Base-by-base conservation (phyloP, 2,113 vertebrate species). In the Crotophaga sulcirostris region DNA sequence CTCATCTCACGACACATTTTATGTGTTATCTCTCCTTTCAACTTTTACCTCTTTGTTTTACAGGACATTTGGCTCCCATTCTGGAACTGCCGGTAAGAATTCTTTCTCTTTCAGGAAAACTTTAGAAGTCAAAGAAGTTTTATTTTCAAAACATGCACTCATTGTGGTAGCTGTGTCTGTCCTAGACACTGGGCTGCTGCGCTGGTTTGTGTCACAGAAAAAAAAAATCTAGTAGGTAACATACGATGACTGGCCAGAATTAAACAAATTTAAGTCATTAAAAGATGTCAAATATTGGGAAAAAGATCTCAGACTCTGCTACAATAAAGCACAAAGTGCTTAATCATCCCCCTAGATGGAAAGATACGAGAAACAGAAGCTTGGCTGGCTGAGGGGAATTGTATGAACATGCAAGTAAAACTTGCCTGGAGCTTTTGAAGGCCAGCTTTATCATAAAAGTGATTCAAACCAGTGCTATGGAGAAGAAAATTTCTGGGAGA, bases 81-180 rank as follows among this genome's bases (percentile, higher is more conserved):
- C 92, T 0, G 96, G 79, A 95, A 90, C n/a, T 60, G 21, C 44
- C 0, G 96, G 96, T 97, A 97, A 97, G 96, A 87, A 88, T 40
- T 4, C 16, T 9, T 81, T 47, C 38, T 83, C 33, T n/a, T 81
- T 75, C 38, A 44, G 44, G 34, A 79, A 84, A 25, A 24, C 25
- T 67, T 76, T 19, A 62, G 40, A n/a, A 85, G 42, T 38, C 33
- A 45, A 49, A 56, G 13, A 44, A 51, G 16, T 42, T 82, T 58
- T 60, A 4, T 79, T 76, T 92, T 63, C 56, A 29, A 54, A 68
- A 59, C 34, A 26, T 1, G 11, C 9, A 5, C 4, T 16, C 18
- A 24, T 31, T 13, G 7, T 20, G 59, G 59, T 26, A 13, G 63
- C 21, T 51, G 47, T 29, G 42, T 23, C 47, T 34, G 3, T 51